Evolutionary conservation across 2,888 invertebrate species (phyloP), one percentile per base, ranked within the genome.

Genomic region (Dione juno): DNA sequence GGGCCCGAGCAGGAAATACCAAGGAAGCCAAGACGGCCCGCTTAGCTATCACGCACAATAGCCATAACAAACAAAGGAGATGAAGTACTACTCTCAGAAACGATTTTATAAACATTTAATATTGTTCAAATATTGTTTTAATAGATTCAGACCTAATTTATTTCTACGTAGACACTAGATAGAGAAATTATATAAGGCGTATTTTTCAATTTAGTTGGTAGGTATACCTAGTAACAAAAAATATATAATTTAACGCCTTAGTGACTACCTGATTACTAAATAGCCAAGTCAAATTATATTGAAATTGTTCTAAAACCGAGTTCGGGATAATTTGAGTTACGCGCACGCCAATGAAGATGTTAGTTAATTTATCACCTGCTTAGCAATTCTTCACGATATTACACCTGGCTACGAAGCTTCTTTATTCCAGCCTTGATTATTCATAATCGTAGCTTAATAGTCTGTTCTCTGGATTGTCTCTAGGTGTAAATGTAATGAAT

Each of bases 331-430:
- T 63, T 52, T 10, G 13, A 41, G 63, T 40, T 69, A 63, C 88
- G 90, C 90, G 88, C 90, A 89, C 84, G 88, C 80, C 85, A 79
- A 87, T 86, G 82, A 82, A 89, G 90, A 83, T 84, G 82, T 88
- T 84, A 82, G 75, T 82, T 78, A 77, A 78, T 76, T 78, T 76
- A 83, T 81, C 91, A 90, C 88, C 91, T 91, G 92, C 85, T 74
- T 66, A 76, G 57, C 69, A 67, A 77, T 77, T 71, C 72, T 75
- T 77, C 73, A 65, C 70, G 73, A 71, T 67, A 66, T 76, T 77
- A 76, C 90, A 89, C 87, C 88, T 89, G 89, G 80, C 80, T 69
- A 40, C 21, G 45, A 67, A 54, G 61, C 45, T 84, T 84, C 84
- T 75, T 77, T 74, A 71, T 74, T 70, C 68, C 75, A 76, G 77